These are phyloP conservation scores for Phyllotreta cruciferae DNA, from an alignment of 2,888 invertebrate genomes.

Conservation along the genomic window DNA sequence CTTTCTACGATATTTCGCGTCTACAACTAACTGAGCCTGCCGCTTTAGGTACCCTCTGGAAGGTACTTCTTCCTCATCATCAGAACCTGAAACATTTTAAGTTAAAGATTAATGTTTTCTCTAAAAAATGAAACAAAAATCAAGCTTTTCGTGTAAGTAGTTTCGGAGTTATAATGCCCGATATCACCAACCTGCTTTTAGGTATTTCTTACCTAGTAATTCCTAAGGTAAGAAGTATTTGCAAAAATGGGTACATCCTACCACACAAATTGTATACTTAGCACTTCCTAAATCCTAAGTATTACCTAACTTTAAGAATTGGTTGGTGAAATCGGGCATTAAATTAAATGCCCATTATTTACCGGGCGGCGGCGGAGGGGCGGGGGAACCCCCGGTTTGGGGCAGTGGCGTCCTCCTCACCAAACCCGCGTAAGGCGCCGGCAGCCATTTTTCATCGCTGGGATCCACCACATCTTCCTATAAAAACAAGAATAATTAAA, in stretches of 20 bases:
- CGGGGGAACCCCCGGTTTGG: constrained; percentile 52
- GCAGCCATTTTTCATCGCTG: constrained; percentile 55
- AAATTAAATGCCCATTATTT: no score
- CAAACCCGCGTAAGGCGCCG: constrained; percentile 56
- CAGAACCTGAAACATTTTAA: constrained; percentile 66
- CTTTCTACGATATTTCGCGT: constrained; percentile 81
- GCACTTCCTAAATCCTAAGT: no score
- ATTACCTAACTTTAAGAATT: not conserved
- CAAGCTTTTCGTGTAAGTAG: not conserved
- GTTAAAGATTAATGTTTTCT: no score
- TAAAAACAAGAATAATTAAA: no score
- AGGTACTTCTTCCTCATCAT: constrained; percentile 86
- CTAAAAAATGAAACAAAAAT: not conserved
- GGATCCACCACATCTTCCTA: constrained; percentile 39
- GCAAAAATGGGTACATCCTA: no score
- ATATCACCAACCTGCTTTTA: no score
- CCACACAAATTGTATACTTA: no score
- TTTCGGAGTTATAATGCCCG: not conserved
- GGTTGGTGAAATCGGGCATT: no score
- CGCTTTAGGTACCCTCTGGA: constrained; percentile 80
- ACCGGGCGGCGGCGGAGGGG: constrained; percentile 50
- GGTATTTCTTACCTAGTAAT: no score
- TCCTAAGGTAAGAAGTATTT: no score
- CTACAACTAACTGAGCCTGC: constrained; percentile 83
- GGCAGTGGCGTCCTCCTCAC: constrained; percentile 55